Evolutionary conservation across 2,113 vertebrate genomes (phyloP).

Genomic region (Himantopus leucocephalus): DNA sequence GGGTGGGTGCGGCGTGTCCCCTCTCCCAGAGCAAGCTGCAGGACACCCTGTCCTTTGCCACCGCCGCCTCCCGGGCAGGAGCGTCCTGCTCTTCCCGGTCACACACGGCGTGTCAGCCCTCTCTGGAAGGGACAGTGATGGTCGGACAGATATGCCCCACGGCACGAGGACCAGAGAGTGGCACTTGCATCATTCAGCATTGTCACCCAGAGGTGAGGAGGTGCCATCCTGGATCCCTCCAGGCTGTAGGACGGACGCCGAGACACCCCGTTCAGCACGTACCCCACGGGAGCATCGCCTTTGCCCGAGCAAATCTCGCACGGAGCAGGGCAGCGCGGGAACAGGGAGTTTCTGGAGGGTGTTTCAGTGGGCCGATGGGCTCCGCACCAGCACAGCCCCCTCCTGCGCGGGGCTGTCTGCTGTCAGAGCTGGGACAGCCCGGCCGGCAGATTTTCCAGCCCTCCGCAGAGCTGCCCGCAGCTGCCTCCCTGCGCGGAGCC

Average conservation of each 20-base stretch:
- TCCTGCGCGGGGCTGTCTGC: accelerated
- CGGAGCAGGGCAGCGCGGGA: not conserved
- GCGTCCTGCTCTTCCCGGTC: not conserved
- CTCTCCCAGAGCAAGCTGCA: not conserved
- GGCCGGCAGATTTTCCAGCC: not conserved
- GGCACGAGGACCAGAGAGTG: accelerated
- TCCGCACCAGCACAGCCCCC: not conserved
- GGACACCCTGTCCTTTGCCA: not conserved
- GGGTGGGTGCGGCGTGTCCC: accelerated
- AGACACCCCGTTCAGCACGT: not conserved
- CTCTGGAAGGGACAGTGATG: not conserved
- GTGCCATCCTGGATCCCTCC: not conserved
- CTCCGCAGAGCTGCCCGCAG: not conserved
- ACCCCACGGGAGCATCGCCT: not conserved
- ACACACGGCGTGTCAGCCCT: accelerated
- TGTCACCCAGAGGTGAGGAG: not conserved
- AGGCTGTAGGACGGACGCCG: not conserved
- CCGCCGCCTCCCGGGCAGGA: not conserved
- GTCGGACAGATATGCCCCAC: not conserved
- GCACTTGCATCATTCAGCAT: accelerated
- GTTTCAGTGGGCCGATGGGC: not conserved
- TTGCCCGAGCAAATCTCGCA: accelerated
- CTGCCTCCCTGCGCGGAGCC: not conserved
- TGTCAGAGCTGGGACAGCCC: not conserved
- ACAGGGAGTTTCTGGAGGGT: not conserved